Conservation (phyloP, 1,140 invertebrate genomes). For the Dufourea novaeangliae region DNA sequence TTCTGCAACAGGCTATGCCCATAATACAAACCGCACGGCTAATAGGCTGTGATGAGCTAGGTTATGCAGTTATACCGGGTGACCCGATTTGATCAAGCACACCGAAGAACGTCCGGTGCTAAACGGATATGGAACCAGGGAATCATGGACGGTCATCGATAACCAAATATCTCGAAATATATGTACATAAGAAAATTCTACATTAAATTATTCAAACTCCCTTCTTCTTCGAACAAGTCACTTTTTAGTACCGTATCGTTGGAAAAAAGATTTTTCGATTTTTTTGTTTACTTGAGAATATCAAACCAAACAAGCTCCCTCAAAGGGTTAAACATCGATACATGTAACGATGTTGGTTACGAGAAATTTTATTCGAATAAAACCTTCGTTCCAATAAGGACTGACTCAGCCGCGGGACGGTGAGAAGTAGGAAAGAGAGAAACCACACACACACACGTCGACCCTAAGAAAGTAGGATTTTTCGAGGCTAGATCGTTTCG, state of each 20-base stretch:
- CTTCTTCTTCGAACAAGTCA: too few species aligned
- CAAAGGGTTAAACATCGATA: too few species aligned
- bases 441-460: slow-evolving; percentile 10
- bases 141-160: slow-evolving; percentile 7
- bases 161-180: not conserved
- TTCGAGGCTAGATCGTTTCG: slow-evolving; percentile 60
- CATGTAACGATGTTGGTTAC: too few species aligned
- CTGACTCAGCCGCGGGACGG: too few species aligned
- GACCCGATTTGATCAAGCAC: slow-evolving; percentile 34
- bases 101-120: not conserved
- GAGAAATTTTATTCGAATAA: too few species aligned
- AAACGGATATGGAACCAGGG: slow-evolving; percentile 30
- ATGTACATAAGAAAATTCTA: too few species aligned
- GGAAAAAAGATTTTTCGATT: too few species aligned
- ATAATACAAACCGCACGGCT: slow-evolving; percentile 32
- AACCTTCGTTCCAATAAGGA: not conserved
- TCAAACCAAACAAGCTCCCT: too few species aligned
- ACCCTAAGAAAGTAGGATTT: slow-evolving; percentile 38
- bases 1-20: slow-evolving; percentile 22
- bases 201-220: too few species aligned
- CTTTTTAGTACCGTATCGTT: too few species aligned
- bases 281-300: too few species aligned
- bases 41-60: slow-evolving; percentile 35
- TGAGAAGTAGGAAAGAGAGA: not conserved
- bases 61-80: slow-evolving; percentile 39